These are phyloP conservation scores for Drosophila anomalipes DNA, from an alignment of 2,888 invertebrate species.

Conservation along the genomic window DNA sequence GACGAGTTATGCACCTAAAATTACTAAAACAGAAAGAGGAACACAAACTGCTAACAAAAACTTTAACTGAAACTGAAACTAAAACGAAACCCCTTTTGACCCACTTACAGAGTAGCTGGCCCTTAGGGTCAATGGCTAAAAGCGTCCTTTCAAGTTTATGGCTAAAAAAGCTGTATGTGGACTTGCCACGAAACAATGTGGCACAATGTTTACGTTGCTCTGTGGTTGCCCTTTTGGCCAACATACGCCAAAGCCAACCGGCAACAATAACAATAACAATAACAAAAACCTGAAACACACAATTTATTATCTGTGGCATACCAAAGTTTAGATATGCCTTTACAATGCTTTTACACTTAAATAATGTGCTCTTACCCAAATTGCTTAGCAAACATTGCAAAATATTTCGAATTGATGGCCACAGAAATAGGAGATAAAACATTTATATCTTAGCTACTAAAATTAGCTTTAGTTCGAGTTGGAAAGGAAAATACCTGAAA, in stretches of 20 bases:
- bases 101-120: conserved; percentile 46
- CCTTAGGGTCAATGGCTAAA: conserved; percentile 9
- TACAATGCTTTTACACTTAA: conserved; percentile 6
- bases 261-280: conserved; percentile 27
- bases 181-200: conserved; percentile 59
- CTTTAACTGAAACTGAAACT: conserved; percentile 2
- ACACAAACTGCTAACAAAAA: conserved; percentile 1
- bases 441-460: not conserved
- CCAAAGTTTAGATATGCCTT: conserved; percentile 22
- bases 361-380: conserved; percentile 29
- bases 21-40: not conserved
- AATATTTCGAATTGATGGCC: not conserved
- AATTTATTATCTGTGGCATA: conserved; percentile 53
- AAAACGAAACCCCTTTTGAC: conserved; percentile 50
- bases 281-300: conserved; percentile 19
- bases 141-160: conserved; percentile 64
- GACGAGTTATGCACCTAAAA: conserved; percentile 11
- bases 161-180: conserved; percentile 53
- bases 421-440: not conserved
- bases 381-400: conserved; percentile 8
- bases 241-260: conserved; percentile 30
- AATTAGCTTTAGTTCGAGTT: not conserved
- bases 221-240: conserved; percentile 34
- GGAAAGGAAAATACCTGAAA: not conserved
- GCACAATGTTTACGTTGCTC: conserved; percentile 62